Evolutionary conservation across 2,888 invertebrate genomes (phyloP), one percentile per base, ranked within the genome.

Genomic region (Dryocosmus kuriphilus): DNA sequence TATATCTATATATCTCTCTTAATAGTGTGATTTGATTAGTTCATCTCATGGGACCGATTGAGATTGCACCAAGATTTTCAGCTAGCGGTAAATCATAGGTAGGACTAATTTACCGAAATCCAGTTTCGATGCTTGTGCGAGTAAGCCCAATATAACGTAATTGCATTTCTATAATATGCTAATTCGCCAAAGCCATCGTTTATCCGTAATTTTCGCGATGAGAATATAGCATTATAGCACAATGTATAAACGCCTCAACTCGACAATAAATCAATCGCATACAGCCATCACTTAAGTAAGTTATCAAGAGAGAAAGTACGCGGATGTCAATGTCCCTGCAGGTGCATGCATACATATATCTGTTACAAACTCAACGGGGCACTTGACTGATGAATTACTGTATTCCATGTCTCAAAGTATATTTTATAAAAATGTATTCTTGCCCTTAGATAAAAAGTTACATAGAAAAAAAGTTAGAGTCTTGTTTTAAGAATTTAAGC

Each of bases 81-180:
- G 30, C 30, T 67, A 9, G 30, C 51, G 30, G 67, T 71, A 71
- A 67, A 46, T 67, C n/a, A 41, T 67, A n/a, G 51, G 9, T 19
- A 27, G 46, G 27, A 32, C 46, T 51, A 51, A 71, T 71, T 71
- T 27, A 71, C 46, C 30, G n/a, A 71, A 71, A 71, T 51, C 32
- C 27, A 32, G 51, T 51, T 71, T 71, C 19, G 46, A 27, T 51
- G 71, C 32, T 51, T 71, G 51, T 71, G 51, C 22, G 1, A 19
- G 71, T 71, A 11, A 71, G 51, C 46, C 46, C 30, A 30, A 71
- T 67, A 30, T 46, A 24, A 27, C 27, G 46, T 67, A 67, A 67
- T 19, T 71, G 71, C 51, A 30, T 71, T 71, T 71, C 51, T 71
- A 46, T 51, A 71, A 71, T 71, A 71, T 71, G 51, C 30, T 46